Percentiles rank a stretch among this genome's conserved stretches.
Evolutionary conservation across 2,113 vertebrate species (phyloP).

Genomic region (Hemibagrus wyckioides): DNA sequence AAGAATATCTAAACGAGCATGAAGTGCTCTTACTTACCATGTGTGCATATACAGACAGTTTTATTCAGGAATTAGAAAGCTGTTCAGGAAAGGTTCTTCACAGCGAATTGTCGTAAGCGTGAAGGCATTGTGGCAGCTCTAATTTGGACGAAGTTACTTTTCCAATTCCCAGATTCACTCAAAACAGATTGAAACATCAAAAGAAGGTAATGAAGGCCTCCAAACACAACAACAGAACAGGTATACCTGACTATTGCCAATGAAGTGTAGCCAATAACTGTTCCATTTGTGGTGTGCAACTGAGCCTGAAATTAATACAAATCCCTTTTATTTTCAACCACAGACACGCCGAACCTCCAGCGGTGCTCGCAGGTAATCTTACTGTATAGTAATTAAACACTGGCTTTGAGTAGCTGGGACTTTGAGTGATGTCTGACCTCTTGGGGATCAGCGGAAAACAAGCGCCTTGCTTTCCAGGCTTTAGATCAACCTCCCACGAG

Average conservation of each 20-base stretch:
- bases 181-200: conserved; percentile 53
- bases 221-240: conserved; percentile 39
- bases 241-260: conserved; percentile 38
- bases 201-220: conserved; percentile 43
- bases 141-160: conserved; percentile 25
- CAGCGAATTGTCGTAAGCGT: neutral
- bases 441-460: conserved; percentile 47
- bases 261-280: conserved; percentile 50
- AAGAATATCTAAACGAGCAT: conserved; percentile 3
- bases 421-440: conserved; percentile 60
- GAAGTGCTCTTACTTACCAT: conserved; percentile 23
- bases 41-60: neutral
- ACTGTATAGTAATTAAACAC: conserved; percentile 54
- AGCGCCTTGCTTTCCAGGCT: conserved; percentile 42
- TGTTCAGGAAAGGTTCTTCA: neutral
- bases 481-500: conserved; percentile 44
- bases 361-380: conserved; percentile 41
- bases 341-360: conserved; percentile 24
- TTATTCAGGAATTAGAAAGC: conserved; percentile 22
- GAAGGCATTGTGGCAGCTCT: neutral
- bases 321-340: conserved; percentile 50
- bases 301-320: conserved; percentile 57
- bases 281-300: conserved; percentile 50
- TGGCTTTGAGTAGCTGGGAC: conserved; percentile 35
- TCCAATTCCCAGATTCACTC: conserved; percentile 26